A percentile compares a stretch with the other conserved stretches of the same genome.
phyloP scores from a whole-genome alignment of 2,113 vertebrate species.

The Amazona vittata region DNA sequence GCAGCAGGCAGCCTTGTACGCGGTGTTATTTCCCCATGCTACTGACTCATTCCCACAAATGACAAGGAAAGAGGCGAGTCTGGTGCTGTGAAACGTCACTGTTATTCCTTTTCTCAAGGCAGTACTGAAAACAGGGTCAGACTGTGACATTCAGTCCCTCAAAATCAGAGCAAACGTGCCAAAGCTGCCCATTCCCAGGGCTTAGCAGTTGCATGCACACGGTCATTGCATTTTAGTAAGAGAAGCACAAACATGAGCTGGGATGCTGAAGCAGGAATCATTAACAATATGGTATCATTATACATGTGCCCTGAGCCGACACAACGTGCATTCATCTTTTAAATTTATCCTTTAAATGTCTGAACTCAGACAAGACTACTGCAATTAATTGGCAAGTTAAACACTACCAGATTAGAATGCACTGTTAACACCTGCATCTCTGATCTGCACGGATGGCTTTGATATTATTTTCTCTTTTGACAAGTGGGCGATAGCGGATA shows the following conservation, averaged over 20 bases:
- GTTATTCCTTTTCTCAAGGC: neutral
- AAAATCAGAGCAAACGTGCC: neutral
- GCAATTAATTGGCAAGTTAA: conserved; percentile 59
- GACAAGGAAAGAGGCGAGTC: neutral
- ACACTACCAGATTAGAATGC: conserved; percentile 37
- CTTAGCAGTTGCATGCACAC: rapidly evolving
- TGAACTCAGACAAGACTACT: conserved; percentile 25
- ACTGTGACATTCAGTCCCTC: neutral
- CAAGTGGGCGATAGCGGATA: conserved; percentile 70
- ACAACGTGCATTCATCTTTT: conserved; percentile 30
- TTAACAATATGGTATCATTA: neutral
- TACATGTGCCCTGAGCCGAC: neutral
- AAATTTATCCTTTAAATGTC: conserved; percentile 48
- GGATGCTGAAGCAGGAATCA: neutral
- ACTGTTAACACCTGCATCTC: conserved; percentile 71
- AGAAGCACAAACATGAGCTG: neutral
- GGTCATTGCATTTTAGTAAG: neutral
- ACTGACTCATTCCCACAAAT: neutral
- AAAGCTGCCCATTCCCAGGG: rapidly evolving
- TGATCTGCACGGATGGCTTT: conserved; percentile 44
- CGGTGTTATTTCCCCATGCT: neutral
- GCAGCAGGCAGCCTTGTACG: neutral
- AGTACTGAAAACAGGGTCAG: neutral
- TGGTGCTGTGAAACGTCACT: neutral
- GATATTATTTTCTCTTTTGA: conserved; percentile 59